These are phyloP conservation scores for Steromphala cineraria DNA, from an alignment of 2,888 invertebrate genomes.

Conservation along the genomic window DNA sequence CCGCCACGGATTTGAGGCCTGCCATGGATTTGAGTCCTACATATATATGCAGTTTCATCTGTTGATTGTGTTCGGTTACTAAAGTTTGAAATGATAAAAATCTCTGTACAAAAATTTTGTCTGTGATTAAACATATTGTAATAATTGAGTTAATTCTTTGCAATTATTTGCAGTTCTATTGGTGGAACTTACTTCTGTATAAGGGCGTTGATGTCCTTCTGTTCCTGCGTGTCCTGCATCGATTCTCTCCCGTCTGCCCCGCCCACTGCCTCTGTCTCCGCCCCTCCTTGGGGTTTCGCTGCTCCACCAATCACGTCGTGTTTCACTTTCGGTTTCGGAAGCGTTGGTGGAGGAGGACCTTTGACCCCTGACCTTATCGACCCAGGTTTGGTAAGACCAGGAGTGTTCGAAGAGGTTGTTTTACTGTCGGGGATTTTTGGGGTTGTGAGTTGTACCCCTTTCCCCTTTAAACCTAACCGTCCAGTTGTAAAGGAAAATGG, in stretches of 20 bases:
- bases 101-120: too few species aligned
- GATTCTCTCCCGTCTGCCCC: constrained; percentile 33
- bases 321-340: constrained; percentile 25
- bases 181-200: constrained; percentile 63
- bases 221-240: constrained; percentile 57
- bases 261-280: constrained; percentile 24
- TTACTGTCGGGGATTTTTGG: constrained; percentile 24
- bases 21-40: too few species aligned
- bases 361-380: background rate
- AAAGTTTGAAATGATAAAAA: too few species aligned
- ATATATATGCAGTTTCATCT: too few species aligned
- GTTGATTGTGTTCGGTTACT: too few species aligned
- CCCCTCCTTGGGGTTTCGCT: background rate
- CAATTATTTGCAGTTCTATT: background rate
- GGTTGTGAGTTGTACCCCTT: constrained; percentile 17
- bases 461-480: constrained; percentile 17
- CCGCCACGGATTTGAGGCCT: too few species aligned
- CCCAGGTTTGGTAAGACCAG: background rate
- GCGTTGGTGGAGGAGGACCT: constrained; percentile 22
- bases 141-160: too few species aligned
- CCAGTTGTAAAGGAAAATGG: constrained; percentile 37
- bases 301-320: constrained; percentile 10
- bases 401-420: background rate
- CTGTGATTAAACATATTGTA: too few species aligned
- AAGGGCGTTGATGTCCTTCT: constrained; percentile 61